Conservation (phyloP, 2,797 vertebrate species). For the Clarias platycephalus region DNA sequence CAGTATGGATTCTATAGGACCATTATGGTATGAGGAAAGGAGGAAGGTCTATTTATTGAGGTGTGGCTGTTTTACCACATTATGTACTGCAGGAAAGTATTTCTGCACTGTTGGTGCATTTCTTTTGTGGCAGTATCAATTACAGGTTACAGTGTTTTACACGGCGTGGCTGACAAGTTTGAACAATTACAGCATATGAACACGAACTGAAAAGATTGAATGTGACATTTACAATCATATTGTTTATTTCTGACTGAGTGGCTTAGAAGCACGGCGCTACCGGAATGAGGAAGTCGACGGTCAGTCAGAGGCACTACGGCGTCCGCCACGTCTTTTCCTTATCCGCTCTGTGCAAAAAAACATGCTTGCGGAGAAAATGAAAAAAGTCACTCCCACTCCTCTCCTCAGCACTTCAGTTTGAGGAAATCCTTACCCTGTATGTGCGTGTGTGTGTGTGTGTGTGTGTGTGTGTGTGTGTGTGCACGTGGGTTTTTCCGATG, state of each 20-base stretch:
- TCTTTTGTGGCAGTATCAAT: too few species aligned
- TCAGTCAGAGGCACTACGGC: background rate
- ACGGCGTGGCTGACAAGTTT: background rate
- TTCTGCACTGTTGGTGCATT: background rate
- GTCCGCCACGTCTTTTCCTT: background rate
- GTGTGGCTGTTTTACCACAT: background rate
- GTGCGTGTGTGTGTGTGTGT: background rate
- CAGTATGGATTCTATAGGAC: background rate
- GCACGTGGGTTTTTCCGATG: too few species aligned
- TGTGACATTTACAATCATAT: background rate
- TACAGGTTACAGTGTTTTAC: background rate
- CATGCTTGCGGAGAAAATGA: background rate
- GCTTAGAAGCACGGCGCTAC: background rate
- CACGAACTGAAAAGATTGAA: background rate
- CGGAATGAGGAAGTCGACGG: background rate
- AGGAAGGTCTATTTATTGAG: background rate
- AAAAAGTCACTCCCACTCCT: background rate
- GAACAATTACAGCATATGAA: background rate
- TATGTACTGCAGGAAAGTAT: background rate
- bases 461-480: too few species aligned
- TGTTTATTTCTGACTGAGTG: background rate
- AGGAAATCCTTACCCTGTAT: background rate
- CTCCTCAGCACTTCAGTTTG: background rate
- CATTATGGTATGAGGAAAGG: background rate
- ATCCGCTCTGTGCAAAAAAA: background rate